phyloP scores from a whole-genome alignment of 2,113 vertebrate genomes.

The Alethe diademata region DNA sequence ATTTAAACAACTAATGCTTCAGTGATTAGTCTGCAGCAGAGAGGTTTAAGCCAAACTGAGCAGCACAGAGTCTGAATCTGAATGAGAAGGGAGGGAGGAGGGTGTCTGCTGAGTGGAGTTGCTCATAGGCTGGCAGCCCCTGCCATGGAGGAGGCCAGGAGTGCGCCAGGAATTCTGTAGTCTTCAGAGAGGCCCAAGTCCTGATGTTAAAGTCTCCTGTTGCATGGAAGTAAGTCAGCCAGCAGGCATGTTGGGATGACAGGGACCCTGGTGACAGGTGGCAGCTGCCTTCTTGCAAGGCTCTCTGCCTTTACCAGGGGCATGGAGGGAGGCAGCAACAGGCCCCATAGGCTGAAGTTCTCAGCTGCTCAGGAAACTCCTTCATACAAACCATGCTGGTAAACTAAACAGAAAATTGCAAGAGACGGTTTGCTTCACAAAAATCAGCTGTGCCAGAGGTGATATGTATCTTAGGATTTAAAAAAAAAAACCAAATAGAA shows the following conservation, averaged over 20 bases:
- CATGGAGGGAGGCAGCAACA: rapidly evolving
- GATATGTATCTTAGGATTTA: not conserved
- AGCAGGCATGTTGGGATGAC: not conserved
- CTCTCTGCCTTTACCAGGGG: not conserved
- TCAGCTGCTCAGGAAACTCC: not conserved
- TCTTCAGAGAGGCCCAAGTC: not conserved
- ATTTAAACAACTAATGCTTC: not conserved
- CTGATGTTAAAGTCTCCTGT: not conserved
- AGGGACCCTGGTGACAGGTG: not conserved
- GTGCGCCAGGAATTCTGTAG: not conserved
- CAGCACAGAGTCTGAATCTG: not conserved
- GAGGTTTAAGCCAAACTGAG: not conserved
- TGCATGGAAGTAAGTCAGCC: not conserved
- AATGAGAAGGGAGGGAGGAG: not conserved
- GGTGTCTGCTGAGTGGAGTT: not conserved
- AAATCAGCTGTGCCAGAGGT: not conserved
- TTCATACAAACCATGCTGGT: not conserved
- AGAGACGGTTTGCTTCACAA: not conserved
- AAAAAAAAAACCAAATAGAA: not conserved
- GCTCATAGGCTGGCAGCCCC: not conserved
- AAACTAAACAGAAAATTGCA: not conserved
- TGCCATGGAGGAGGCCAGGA: not conserved
- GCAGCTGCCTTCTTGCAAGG: not conserved
- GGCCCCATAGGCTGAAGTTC: too few relatives aligned
- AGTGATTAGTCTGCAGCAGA: not conserved